Evolutionary conservation across 2,113 vertebrate genomes (phyloP), one percentile per base, ranked within the genome.

Genomic region (Tiliqua scincoides): DNA sequence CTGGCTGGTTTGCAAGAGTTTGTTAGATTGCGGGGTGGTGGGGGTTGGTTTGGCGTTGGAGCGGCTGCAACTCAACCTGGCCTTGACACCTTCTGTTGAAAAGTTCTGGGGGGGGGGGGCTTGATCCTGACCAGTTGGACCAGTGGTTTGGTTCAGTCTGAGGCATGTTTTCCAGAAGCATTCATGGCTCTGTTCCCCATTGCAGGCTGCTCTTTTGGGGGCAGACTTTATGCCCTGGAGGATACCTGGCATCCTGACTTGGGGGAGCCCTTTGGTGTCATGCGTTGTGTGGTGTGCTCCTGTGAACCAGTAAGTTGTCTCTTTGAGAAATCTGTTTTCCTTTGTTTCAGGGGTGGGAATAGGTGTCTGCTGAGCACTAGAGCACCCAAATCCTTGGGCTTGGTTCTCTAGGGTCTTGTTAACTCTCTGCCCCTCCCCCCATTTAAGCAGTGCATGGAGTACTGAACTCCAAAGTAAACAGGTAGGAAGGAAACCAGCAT

Each of bases 241-340:
- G 98, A 99, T 92, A 97, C 97, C 32, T 99, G 98, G 98, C 98
- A 99, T 92, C 98, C 98, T 77, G 98, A 99, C 85, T 95, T 99
- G 15, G 98, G 98, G 40, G 98, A 99, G 86, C 98, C 98, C 17
- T 99, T 99, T 43, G 98, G 98, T 37, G 94, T 99, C 89, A 99
- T 99, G 98, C 98, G 97, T 95, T 99, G 98, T 9, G 97, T 99
- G 83, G 96, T 98, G 93, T 99, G 98, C 91, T 91, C 96, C 93
- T 99, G 98, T 25, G 98, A 99, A 84, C 93, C 97, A 82, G 98
- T 99, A 94, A 96, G 98, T 95, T 80, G 25, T 23, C 25, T 32
- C 25, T 2, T 8, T 40, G 30, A 3, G 20, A 3, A 37, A 10
- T 48, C 35, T 74, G 30, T 52, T 30, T 6, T 11, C 0, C 71